Evolutionary conservation across 2,888 invertebrate species (phyloP).

Genomic region (Diarsia dahlii): DNA sequence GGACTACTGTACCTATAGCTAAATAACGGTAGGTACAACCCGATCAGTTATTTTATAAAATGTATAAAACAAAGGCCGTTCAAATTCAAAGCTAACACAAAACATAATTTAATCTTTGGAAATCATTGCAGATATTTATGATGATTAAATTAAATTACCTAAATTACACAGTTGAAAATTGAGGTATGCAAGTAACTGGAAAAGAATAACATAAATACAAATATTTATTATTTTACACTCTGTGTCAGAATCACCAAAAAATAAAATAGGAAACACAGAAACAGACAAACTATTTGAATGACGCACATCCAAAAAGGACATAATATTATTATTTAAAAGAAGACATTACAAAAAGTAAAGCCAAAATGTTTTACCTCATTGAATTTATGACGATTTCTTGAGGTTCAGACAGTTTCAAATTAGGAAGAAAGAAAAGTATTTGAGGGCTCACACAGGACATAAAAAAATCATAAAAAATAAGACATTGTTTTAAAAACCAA

Average conservation of each 20-base stretch:
- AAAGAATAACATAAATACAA: not conserved
- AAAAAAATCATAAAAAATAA: too few relatives aligned
- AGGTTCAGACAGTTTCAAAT: not conserved
- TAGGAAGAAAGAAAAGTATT: not conserved
- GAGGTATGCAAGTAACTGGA: not conserved
- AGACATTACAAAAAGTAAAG: not conserved
- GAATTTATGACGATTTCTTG: not conserved
- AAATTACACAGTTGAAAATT: not conserved
- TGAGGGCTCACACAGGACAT: too few relatives aligned
- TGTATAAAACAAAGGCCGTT: not conserved
- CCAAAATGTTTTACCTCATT: too few relatives aligned
- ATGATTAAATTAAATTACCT: not conserved
- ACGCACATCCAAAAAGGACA: not conserved
- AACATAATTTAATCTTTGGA: not conserved
- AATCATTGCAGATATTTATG: not conserved
- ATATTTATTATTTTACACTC: not conserved
- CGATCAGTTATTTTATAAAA: not conserved
- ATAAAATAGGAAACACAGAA: too few relatives aligned
- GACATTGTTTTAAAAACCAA: too few relatives aligned
- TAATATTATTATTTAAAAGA: not conserved
- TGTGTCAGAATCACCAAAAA: not conserved
- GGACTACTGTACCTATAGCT: not conserved
- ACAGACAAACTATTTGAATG: not conserved
- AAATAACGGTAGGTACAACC: not conserved
- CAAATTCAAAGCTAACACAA: not conserved